Evolutionary conservation across 2,888 invertebrate species (phyloP), one percentile per base, ranked within the genome.

Genomic region (Drosophila koepferae): DNA sequence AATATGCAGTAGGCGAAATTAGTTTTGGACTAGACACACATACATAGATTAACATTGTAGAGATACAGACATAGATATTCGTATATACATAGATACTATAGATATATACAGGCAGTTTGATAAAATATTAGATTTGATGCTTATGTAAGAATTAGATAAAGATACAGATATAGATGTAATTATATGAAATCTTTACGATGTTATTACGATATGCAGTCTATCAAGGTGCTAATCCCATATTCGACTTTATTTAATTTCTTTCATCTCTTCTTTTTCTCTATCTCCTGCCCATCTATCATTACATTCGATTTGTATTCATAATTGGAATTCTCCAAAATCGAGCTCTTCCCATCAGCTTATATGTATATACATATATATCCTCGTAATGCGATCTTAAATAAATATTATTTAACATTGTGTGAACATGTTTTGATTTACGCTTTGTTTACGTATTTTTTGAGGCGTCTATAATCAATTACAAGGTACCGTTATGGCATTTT

Each of bases 401-500:
- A 43, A 46, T 69, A 41, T 58, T 28, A 54, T 28, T 10, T 10
- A 20, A 16, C 12, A 43, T 20, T 49, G 38, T 44, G 46, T 58
- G 68, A 28, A 28, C 0, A 28, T 59, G 54, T 38, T 54, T 48
- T 36, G 70, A 69, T 69, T 60, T 41, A 48, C 41, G 28, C 8
- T 70, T 70, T 60, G 41, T 40, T 70, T n/a, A 43, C 38, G 23
- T 60, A 16, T 16, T 38, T 40, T 61, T 41, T n/a, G 20, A 54
- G 36, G n/a, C 23, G 20, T 7, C n/a, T 10, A 41, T 69, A 41
- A 69, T 48, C 41, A 28, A 16, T 69, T 28, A 54, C 40, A 34
- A 31, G 20, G 1, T 28, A n/a, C 18, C 31, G 23, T 16, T 60
- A 49, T 41, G 5, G 18, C 59, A 18, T n/a, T 23, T 41, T 28